Evolutionary conservation across 37 sponge, comb jelly and placozoan species (phyloP), one percentile per base, ranked within the genome.

Genomic region (Geodia barretti): DNA sequence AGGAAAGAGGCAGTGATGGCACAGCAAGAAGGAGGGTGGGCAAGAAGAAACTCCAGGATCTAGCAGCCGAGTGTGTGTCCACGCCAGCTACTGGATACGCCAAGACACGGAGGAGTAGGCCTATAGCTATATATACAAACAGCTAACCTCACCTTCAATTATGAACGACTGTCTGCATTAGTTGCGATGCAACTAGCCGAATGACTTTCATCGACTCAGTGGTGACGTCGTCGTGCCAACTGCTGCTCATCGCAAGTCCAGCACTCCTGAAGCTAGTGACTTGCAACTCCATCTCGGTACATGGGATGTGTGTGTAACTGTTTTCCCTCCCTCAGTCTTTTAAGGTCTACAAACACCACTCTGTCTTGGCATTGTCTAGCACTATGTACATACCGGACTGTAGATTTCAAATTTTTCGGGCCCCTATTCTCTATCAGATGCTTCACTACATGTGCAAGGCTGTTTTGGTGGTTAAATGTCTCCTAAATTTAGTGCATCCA

Each of bases 161-260:
- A 9, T 20, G 29, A 7, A 72, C 35, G 24, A 35, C 35, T 72
- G 35, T 40, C 47, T 54, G 38, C 29, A 20, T 9, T 43, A 95
- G 96, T 63, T 92, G 1, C 79, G 9, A 69, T 94, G 80, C 95
- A 92, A 72, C 72, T 97, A 73, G 97, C 96, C 58, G 98, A 97
- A n/a, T n/a, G 79, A 93, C 92, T 37, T 97, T 95, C 70, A 89
- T 97, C 39, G 98, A 97, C 73, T 83, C 74, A 83, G 95, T 87
- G 33, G 94, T 97, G 32, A 80, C 84, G 3, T 72, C 93, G 1
- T 89, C 98, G 17, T 95, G 98, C 63, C 68, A 80, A 40, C 78
- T 97, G 98, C 98, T n/a, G 86, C 83, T 64, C 98, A 97, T 59
- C 84, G 98, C 28, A 95, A 92, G 60, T 95, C 96, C 25, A 82